Evolutionary conservation across 2,888 invertebrate genomes (phyloP).

Genomic region (Hypercompe scribonia): DNA sequence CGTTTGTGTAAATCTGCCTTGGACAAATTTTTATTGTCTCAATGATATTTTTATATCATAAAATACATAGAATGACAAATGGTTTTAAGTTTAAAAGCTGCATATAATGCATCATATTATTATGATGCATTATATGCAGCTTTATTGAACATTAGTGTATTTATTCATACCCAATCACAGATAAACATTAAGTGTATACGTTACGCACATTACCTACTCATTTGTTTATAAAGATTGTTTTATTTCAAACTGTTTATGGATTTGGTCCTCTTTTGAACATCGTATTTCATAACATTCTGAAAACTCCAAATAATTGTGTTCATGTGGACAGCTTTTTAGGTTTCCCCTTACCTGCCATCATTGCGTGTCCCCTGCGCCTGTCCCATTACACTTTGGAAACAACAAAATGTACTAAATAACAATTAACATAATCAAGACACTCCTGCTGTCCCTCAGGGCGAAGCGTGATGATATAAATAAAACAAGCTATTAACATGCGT

Average conservation of each 20-base stretch:
- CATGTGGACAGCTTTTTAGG: neutral
- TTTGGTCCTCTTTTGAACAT: neutral
- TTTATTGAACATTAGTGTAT: neutral
- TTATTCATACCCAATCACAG: neutral
- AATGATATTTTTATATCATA: neutral
- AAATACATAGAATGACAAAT: too few species aligned
- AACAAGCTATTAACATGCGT: constrained; percentile 70
- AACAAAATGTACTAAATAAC: constrained; percentile 39
- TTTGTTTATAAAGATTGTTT: neutral
- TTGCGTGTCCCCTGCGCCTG: neutral
- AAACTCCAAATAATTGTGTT: too few species aligned
- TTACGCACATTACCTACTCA: neutral
- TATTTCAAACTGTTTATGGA: neutral
- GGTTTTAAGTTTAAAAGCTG: too few species aligned
- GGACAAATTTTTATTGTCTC: neutral
- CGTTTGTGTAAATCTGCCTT: too few species aligned
- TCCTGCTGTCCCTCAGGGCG: constrained; percentile 25
- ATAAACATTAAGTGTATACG: neutral
- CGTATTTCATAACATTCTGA: neutral
- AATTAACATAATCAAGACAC: constrained; percentile 42
- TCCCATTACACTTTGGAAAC: constrained; percentile 15
- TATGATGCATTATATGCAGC: too few species aligned
- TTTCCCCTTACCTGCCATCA: neutral
- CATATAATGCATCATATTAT: too few species aligned
- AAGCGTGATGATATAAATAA: constrained; percentile 57